These are phyloP conservation scores for Procambarus virginalis DNA, from an alignment of 1,140 invertebrate genomes.

Conservation along the genomic window DNA sequence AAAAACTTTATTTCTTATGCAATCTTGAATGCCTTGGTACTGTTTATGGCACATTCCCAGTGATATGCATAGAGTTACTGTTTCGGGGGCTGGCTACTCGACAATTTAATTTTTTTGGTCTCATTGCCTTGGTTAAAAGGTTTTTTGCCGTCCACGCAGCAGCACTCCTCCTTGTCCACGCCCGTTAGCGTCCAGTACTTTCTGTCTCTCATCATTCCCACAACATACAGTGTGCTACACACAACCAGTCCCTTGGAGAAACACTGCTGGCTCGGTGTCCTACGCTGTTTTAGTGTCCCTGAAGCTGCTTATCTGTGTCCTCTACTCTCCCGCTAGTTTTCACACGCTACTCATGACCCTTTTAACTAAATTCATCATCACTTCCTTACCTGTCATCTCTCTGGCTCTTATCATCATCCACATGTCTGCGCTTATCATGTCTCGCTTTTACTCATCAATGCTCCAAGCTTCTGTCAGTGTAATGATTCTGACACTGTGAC, in stretches of 20 bases:
- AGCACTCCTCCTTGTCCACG: conserved; percentile 19
- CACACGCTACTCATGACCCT: background rate
- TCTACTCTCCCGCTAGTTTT: background rate
- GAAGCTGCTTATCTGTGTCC: conserved; percentile 23
- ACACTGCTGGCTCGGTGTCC: conserved; percentile 63
- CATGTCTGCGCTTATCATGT: background rate
- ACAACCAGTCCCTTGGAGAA: conserved; percentile 32
- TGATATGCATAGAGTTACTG: background rate
- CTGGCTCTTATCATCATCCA: background rate
- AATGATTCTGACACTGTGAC: background rate
- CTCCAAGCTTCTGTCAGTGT: background rate
- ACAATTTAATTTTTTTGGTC: background rate
- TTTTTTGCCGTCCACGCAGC: conserved; percentile 29
- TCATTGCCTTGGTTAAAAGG: background rate
- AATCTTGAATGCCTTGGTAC: background rate
- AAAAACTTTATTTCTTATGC: background rate
- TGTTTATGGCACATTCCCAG: background rate
- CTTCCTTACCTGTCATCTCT: background rate
- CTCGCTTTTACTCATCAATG: background rate
- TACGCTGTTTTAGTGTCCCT: background rate
- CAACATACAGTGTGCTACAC: conserved; percentile 12
- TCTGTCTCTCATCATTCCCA: conserved; percentile 28
- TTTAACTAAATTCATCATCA: background rate
- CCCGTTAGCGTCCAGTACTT: conserved; percentile 9
- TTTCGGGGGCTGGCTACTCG: background rate